phyloP scores from a whole-genome alignment of 2,797 vertebrate species.

The Podarcis lilfordi region DNA sequence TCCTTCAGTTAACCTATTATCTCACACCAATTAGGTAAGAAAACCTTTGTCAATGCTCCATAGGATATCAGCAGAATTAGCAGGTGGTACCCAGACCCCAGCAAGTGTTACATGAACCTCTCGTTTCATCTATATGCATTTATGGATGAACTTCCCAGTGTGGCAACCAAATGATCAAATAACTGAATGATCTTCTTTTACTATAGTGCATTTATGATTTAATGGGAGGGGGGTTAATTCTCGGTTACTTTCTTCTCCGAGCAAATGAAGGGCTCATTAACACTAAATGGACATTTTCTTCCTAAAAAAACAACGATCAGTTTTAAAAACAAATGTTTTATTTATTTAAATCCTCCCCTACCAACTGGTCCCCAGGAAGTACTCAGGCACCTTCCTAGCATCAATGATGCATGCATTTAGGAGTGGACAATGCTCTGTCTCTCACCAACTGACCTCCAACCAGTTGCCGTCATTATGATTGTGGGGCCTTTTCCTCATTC shows the following conservation, averaged over 20 bases:
- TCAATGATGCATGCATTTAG: too few species aligned
- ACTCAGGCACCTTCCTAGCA: too few species aligned
- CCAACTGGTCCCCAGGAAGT: too few species aligned
- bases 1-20: conserved; percentile 33
- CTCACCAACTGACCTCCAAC: too few species aligned
- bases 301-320: background rate
- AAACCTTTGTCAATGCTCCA: conserved; percentile 37
- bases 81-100: conserved; percentile 12
- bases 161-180: conserved; percentile 57
- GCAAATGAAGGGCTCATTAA: background rate
- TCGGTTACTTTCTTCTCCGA: background rate
- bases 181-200: conserved; percentile 17
- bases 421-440: too few species aligned
- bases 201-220: background rate
- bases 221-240: background rate
- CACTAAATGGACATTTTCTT: background rate
- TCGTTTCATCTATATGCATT: conserved; percentile 42
- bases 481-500: too few species aligned
- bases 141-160: conserved; percentile 36
- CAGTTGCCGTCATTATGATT: too few species aligned
- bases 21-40: conserved; percentile 37
- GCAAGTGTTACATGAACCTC: conserved; percentile 23
- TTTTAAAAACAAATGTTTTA: background rate
- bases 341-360: too few species aligned
- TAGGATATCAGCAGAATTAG: conserved; percentile 29